Conservation (phyloP, 1,140 invertebrate genomes). For the Drosophila sechellia region DNA sequence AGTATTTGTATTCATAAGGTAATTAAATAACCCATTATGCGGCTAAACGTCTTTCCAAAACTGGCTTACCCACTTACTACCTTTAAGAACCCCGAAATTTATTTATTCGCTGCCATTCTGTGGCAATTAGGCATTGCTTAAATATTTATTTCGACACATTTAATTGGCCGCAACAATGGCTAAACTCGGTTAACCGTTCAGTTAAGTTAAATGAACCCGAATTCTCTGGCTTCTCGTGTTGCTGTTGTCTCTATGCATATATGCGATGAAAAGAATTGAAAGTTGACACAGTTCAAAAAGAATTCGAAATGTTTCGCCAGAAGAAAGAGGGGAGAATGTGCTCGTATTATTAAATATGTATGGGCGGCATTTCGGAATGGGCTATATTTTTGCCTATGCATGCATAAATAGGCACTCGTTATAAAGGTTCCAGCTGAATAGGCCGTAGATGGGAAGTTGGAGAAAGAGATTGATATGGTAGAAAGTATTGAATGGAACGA, state of each 20-base stretch:
- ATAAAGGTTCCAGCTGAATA: slow-evolving; percentile 26
- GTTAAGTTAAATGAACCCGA: slow-evolving; percentile 22
- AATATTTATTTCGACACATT: slow-evolving; percentile 42
- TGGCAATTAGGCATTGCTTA: slow-evolving; percentile 16
- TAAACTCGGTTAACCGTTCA: slow-evolving; percentile 9
- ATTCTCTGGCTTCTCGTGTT: slow-evolving; percentile 20
- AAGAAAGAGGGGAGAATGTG: slow-evolving; percentile 28
- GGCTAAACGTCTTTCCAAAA: neutral
- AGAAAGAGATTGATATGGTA: slow-evolving; percentile 37
- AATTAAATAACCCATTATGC: slow-evolving; percentile 8
- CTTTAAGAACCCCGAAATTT: slow-evolving; percentile 7
- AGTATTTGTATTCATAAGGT: slow-evolving; percentile 20
- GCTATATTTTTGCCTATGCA: slow-evolving; percentile 22
- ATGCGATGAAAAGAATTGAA: slow-evolving; percentile 59
- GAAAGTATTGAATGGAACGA: slow-evolving; percentile 42
- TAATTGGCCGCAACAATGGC: slow-evolving; percentile 15
- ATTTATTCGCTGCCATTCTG: slow-evolving; percentile 13
- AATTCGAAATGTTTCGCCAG: slow-evolving; percentile 47
- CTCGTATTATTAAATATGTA: slow-evolving; percentile 22
- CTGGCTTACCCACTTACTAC: slow-evolving; percentile 10
- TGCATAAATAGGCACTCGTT: slow-evolving; percentile 41
- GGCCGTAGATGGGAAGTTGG: slow-evolving; percentile 10
- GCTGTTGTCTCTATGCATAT: slow-evolving; percentile 57
- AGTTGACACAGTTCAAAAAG: slow-evolving; percentile 68
- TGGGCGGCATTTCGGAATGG: slow-evolving; percentile 31